These are phyloP conservation scores for Ochotona curzoniae DNA, from an alignment of 2,113 vertebrate species.

Conservation along the genomic window DNA sequence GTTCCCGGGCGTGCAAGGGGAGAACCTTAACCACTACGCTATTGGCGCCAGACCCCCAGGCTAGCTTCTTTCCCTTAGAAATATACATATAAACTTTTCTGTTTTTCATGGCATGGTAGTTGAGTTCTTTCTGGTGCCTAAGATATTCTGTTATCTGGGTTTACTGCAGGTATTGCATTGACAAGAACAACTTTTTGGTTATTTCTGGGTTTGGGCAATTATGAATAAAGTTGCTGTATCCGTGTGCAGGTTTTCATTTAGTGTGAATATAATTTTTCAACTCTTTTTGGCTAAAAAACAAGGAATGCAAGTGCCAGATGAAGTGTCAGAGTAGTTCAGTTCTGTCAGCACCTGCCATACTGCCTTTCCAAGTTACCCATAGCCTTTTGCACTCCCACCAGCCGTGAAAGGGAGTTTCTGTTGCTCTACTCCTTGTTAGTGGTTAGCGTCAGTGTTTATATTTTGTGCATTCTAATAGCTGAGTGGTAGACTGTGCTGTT, in stretches of 20 bases:
- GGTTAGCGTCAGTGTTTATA: not conserved
- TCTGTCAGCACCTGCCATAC: not conserved
- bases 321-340: not conserved
- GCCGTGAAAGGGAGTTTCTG: not conserved
- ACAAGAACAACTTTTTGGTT: not conserved
- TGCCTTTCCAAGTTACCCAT: not conserved
- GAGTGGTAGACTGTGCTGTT: not conserved
- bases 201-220: not conserved
- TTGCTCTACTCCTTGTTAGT: not conserved
- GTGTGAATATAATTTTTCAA: not conserved
- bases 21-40: too few relatives aligned
- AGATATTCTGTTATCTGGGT: not conserved
- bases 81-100: not conserved
- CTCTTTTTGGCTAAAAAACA: not conserved
- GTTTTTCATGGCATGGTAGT: not conserved
- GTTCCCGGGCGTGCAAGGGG: too few relatives aligned
- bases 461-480: not conserved
- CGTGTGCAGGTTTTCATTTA: slow-evolving; percentile 4
- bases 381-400: not conserved
- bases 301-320: not conserved
- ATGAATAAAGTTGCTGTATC: not conserved
- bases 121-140: not conserved
- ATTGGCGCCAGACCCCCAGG: too few relatives aligned
- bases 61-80: slow-evolving; percentile 21
- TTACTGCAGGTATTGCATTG: not conserved